phyloP scores from a whole-genome alignment of 2,113 vertebrate species.

The Arenaria interpres region DNA sequence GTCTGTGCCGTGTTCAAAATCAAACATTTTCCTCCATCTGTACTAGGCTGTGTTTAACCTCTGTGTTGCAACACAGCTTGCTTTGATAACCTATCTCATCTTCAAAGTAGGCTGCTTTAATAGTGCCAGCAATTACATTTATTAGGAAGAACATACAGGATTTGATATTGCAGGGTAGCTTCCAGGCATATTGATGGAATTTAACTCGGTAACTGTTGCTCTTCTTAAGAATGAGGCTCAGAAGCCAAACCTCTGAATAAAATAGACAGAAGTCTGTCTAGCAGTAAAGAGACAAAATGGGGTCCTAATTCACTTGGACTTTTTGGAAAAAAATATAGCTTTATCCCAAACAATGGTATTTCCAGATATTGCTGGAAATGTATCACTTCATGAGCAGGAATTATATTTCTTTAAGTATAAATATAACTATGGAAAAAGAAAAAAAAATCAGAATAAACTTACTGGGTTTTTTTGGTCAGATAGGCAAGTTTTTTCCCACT shows the following conservation, averaged over 20 bases:
- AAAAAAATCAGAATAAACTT: neutral
- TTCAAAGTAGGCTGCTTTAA: neutral
- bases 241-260: neutral
- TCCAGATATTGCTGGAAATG: neutral
- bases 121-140: neutral
- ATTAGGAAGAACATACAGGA: neutral
- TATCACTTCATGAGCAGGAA: neutral
- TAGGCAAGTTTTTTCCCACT: neutral
- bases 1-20: neutral
- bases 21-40: neutral
- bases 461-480: neutral
- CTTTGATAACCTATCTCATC: neutral
- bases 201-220: neutral
- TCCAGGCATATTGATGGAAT: neutral
- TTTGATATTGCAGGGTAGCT: neutral
- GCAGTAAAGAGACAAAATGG: neutral
- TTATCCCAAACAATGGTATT: neutral
- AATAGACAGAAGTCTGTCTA: neutral
- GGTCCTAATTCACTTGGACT: neutral
- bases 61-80: neutral
- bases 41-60: neutral
- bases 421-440: neutral
- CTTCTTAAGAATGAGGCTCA: neutral
- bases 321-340: neutral
- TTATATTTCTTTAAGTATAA: neutral